Evolutionary conservation across 2,113 vertebrate species (phyloP), one percentile per base, ranked within the genome.

Genomic region (Sapajus apella): DNA sequence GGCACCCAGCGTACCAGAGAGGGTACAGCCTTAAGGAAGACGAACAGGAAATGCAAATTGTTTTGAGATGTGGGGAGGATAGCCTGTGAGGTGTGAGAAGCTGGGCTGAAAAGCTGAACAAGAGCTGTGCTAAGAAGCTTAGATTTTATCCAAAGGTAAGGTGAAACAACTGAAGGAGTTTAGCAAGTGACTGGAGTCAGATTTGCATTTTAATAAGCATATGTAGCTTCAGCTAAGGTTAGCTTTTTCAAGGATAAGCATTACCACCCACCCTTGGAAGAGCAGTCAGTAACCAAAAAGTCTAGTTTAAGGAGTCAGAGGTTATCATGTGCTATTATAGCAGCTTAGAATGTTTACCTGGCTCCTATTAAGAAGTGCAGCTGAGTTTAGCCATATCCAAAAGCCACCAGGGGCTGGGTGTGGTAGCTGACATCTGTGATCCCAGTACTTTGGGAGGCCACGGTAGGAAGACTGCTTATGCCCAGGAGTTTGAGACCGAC

Each of bases 31-130:
- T 61, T n/a, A 23, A 47, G n/a, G 50, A 47, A 55, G 50, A 21
- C 5, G 4, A 47, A 27, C 8, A 35, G 25, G 75, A 20, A 70
- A 27, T 13, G 11, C 23, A 47, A 11, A 7, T 0, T 52, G 37
- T 81, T 16, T 66, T 66, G 72, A 37, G 40, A 75, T 35, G 43
- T 68, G 0, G 7, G 43, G 32, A 75, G 6, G 20, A 50, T 25
- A 85, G 17, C 0, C 0, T 0, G 0, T 37, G 40, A 72, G 0
- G 52, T 16, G 1, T n/a, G 40, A 91, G 50, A 89, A 58, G n/a
- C 17, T 27, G 20, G 14, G 45, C 76, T 73, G n/a, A 66, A 64
- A 86, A 88, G 43, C 43, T 21, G 10, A 88, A 52, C 1, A 10
- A 81, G 37, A 87, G 58, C 21, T 17, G 6, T 0, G 20, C 18